A percentile compares a stretch with the other conserved stretches of the same genome.
Conservation (phyloP, 2,888 invertebrate genomes). For the Hydriomena furcata region DNA sequence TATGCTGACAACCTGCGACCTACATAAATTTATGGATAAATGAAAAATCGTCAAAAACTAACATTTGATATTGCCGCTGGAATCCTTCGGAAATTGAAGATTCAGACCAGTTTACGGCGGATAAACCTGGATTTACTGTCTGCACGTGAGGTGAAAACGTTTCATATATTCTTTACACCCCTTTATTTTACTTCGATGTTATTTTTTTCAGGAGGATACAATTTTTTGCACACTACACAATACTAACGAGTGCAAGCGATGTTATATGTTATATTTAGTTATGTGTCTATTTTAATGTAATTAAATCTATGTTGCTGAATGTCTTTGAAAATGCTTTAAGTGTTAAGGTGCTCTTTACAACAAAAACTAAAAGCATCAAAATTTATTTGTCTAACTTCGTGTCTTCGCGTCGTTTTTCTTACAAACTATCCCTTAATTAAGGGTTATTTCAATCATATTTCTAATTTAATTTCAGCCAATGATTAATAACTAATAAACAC, state of each 20-base stretch:
- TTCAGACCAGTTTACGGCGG: slow-evolving; percentile 41
- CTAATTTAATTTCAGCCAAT: too few species aligned
- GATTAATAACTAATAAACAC: too few species aligned
- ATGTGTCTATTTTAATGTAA: slow-evolving; percentile 34
- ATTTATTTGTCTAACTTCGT: too few species aligned
- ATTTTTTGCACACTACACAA: slow-evolving; percentile 46
- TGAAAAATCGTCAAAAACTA: slow-evolving; percentile 23
- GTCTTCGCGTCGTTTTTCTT: too few species aligned
- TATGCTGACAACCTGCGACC: too few species aligned
- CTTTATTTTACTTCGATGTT: not conserved
- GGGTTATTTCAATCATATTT: too few species aligned
- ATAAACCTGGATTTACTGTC: slow-evolving; percentile 46
- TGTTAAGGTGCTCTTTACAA: slow-evolving; percentile 67
- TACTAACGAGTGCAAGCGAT: slow-evolving; percentile 32
- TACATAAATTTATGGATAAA: slow-evolving; percentile 27
- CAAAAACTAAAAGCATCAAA: slow-evolving; percentile 15
- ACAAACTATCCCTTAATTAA: too few species aligned
- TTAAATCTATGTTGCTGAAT: slow-evolving; percentile 67
- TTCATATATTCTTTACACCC: slow-evolving; percentile 8
- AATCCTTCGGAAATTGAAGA: slow-evolving; percentile 46
- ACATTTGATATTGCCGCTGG: slow-evolving; percentile 11
- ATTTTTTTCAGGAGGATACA: slow-evolving; percentile 23
- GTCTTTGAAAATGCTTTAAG: slow-evolving; percentile 76
- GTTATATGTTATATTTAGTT: slow-evolving; percentile 48
- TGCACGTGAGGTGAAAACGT: slow-evolving; percentile 28